These are phyloP conservation scores for Nycticorax nycticorax DNA, from an alignment of 2,113 vertebrate species.

Conservation along the genomic window DNA sequence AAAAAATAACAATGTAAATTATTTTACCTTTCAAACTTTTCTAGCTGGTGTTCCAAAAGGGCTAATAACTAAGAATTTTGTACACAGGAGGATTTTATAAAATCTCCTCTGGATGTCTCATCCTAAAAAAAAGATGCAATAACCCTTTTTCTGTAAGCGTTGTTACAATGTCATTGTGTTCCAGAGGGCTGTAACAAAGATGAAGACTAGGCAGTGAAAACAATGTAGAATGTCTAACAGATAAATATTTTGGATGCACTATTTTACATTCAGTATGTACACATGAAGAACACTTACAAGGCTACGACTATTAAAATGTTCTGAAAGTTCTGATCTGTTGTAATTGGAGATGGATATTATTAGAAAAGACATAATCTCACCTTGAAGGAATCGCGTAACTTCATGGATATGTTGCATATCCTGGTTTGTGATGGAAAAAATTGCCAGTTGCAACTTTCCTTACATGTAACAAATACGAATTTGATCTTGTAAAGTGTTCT, in stretches of 20 bases:
- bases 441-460: background rate
- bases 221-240: background rate
- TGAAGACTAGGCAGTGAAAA: slow-evolving; percentile 51
- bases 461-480: background rate
- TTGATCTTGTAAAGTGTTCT: slow-evolving; percentile 43
- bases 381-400: background rate
- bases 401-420: background rate
- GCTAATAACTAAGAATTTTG: slow-evolving; percentile 68
- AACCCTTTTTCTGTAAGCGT: slow-evolving; percentile 59
- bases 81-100: slow-evolving; percentile 61
- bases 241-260: slow-evolving; percentile 34
- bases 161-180: slow-evolving; percentile 64
- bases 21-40: slow-evolving; percentile 68
- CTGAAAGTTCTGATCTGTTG: slow-evolving; percentile 12
- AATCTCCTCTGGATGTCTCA: slow-evolving; percentile 56
- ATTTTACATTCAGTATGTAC: slow-evolving; percentile 27
- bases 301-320: background rate
- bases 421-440: background rate
- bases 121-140: slow-evolving; percentile 53
- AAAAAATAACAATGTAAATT: slow-evolving; percentile 67
- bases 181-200: slow-evolving; percentile 51
- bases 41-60: slow-evolving; percentile 71
- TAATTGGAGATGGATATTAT: background rate
- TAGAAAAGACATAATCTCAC: background rate
- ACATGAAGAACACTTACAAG: slow-evolving; percentile 47